Base-by-base conservation (phyloP, 2,113 vertebrate genomes). In the Ascaphus truei region DNA sequence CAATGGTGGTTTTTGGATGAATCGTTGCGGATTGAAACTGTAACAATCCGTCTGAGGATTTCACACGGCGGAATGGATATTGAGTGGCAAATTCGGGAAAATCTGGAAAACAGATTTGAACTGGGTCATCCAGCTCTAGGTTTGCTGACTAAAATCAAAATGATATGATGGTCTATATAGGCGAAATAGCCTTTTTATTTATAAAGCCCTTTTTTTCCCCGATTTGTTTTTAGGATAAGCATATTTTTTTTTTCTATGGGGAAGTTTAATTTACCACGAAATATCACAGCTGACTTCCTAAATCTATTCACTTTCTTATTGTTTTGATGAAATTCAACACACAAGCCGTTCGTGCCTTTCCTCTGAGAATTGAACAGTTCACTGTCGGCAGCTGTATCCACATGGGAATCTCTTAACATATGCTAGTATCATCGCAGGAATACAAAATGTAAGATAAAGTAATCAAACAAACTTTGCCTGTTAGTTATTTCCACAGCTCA, bases 361-460 rank as follows among this genome's bases (percentile, higher is more conserved):
- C 75, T 80, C 18, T 3, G 86, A 84, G 83, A 76, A 83, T 81
- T 82, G 76, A 79, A 75, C 62, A 78, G 75, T 83, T 88, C 75
- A 72, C 67, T 80, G 73, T 86, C 83, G 78, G 72, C 75, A 75
- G 56, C 13, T 79, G 80, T 75, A 57, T 71, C 58, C 74, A 16
- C 33, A 43, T 65, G 83, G 85, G 86, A 89, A 81, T 85, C 79
- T 67, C 80, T 85, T 48, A 83, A 66, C 81, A 81, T 82, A 82
- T 83, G 83, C 74, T 72, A 75, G 56, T 79, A 76, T 62, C 62
- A 63, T 47, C 12, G 79, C 76, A 36, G 27, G 77, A 80, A 69
- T 78, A 73, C 83, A 81, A 72, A 74, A 83, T 63, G 65, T 72
- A n/a, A 36, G 27, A 77, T 71, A 73, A 75, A 76, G 75, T 75